These are phyloP conservation scores for Geophilus truncorum DNA, from an alignment of 2,888 invertebrate genomes.

Conservation along the genomic window DNA sequence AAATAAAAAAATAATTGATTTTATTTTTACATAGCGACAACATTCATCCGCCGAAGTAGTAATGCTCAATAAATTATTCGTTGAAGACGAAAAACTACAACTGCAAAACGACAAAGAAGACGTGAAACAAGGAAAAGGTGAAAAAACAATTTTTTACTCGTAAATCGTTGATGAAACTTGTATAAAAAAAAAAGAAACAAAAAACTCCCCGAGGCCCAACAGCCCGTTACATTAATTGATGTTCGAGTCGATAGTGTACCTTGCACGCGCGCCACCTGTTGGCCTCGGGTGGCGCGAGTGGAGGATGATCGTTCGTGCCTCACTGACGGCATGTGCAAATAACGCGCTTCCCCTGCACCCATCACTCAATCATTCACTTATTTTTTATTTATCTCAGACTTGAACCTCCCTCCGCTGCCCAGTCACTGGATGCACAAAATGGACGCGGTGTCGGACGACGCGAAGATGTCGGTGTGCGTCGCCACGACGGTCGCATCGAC, in stretches of 20 bases:
- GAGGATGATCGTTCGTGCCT: constrained; percentile 5
- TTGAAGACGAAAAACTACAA: constrained; percentile 64
- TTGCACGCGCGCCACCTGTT: constrained; percentile 18
- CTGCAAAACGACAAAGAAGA: constrained; percentile 50
- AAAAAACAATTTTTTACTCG: not conserved
- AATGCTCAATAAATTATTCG: constrained; percentile 68
- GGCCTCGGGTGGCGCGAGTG: not conserved
- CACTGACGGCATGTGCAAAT: not conserved
- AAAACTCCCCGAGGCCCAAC: not conserved
- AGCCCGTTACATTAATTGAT: constrained; percentile 5
- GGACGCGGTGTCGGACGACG: not conserved
- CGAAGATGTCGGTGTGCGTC: not conserved
- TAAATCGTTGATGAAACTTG: not conserved
- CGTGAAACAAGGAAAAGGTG: constrained; percentile 46
- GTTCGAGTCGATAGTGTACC: not conserved
- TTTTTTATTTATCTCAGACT: constrained; percentile 31
- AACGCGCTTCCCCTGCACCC: not conserved
- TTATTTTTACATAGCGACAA: constrained; percentile 54
- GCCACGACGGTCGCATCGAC: constrained; percentile 20
- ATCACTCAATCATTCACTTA: not conserved
- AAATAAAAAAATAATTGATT: constrained; percentile 44
- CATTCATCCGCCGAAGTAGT: constrained; percentile 69
- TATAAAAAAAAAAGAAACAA: not conserved
- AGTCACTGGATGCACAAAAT: constrained; percentile 36
- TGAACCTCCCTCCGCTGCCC: constrained; percentile 39